These are phyloP conservation scores for Palaemon carinicauda DNA, from an alignment of 1,140 invertebrate genomes.

Conservation along the genomic window DNA sequence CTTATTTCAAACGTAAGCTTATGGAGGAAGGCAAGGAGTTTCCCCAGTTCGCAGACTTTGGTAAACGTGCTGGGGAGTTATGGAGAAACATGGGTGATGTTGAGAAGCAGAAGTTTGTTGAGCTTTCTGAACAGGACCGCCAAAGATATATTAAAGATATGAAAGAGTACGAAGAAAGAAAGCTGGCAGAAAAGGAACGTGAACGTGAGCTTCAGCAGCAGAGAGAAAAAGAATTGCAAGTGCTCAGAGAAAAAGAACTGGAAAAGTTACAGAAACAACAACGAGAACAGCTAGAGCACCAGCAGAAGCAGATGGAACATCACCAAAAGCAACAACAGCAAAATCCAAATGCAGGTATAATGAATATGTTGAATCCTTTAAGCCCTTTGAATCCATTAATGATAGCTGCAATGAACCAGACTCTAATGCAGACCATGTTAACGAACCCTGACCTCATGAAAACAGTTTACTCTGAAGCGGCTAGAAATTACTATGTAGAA, in stretches of 20 bases:
- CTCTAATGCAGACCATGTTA: slow-evolving; percentile 60
- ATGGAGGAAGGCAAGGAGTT: slow-evolving; percentile 60
- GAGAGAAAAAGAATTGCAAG: slow-evolving; percentile 58
- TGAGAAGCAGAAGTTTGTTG: slow-evolving; percentile 58
- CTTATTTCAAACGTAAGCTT: slow-evolving; percentile 59
- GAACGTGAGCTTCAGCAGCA: slow-evolving; percentile 58
- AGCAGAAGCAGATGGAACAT: slow-evolving; percentile 59
- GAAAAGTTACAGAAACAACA: slow-evolving; percentile 59
- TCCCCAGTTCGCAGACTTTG: slow-evolving; percentile 60
- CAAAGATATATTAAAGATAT: slow-evolving; percentile 60
- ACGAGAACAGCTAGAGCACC: slow-evolving; percentile 58
- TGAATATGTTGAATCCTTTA: slow-evolving; percentile 58
- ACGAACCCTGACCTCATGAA: slow-evolving; percentile 60
- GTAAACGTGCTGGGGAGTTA: slow-evolving; percentile 58
- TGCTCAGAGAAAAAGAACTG: slow-evolving; percentile 58
- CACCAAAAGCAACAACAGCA: slow-evolving; percentile 57
- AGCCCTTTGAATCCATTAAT: slow-evolving; percentile 58
- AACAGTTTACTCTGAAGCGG: slow-evolving; percentile 59
- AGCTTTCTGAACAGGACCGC: slow-evolving; percentile 59
- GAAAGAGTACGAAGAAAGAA: slow-evolving; percentile 60
- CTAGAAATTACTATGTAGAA: slow-evolving; percentile 58
- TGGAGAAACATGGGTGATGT: slow-evolving; percentile 59
- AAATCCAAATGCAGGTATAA: slow-evolving; percentile 39
- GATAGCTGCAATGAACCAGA: slow-evolving; percentile 59
- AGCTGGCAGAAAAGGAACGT: slow-evolving; percentile 59